Base-by-base conservation (phyloP, 2,113 vertebrate species). In the Camelus dromedarius region DNA sequence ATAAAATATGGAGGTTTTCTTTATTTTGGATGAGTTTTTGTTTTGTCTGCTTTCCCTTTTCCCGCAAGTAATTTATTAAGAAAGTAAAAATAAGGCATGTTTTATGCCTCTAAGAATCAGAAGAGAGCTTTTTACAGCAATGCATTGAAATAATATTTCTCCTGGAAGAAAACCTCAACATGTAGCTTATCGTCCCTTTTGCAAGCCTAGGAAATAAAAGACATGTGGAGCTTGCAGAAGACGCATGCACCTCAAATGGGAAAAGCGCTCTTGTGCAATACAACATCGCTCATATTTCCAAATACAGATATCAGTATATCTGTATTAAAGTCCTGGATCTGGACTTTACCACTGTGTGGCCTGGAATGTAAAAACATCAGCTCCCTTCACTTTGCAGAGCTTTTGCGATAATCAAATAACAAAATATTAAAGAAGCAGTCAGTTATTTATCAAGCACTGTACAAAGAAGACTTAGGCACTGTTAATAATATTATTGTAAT, bases 61-160 rank as follows among this genome's bases (percentile, higher is more conserved):
- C 35, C 38, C 84, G 35, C 12, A 69, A 97, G 89, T 85, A 85
- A 58, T 54, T 79, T 89, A 79, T 69, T 75, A 83, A 83, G 38
- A 88, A 93, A 87, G 73, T 80, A 67, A 84, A 87, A 83, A 72
- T 77, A 66, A 82, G 18, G 3, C 35, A 77, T 42, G 30, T n/a
- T 79, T 83, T 87, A 88, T 88, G 91, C 87, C 75, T 93, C 56
- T 79, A 72, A 93, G 56, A 91, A 91, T 84, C 83, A 89, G 56
- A 79, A 20, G 6, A 87, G 32, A 26, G 18, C 32, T 96, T 76
- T 79, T 82, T 66, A 95, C 42, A 72, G 60, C 38, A 93, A 48
- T 42, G 13, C 38, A 67, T 22, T 95, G 77, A 95, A 93, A 73
- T 96, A 90, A 91, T 70, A 76, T 84, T 96, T 84, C n/a, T 62